Conservation (phyloP, 1,140 invertebrate species). For the Camponotus vicinus region DNA sequence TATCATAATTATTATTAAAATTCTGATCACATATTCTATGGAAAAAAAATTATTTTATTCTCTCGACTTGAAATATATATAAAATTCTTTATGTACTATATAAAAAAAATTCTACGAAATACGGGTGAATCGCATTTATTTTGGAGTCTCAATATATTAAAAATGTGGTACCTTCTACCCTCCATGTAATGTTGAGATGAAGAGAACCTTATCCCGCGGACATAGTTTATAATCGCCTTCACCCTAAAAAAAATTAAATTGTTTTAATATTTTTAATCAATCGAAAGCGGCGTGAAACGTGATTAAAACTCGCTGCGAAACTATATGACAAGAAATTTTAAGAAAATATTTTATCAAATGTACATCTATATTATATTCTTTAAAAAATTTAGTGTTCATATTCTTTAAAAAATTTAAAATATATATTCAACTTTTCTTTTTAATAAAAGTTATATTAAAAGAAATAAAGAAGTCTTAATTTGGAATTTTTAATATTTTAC, state of each 20-base stretch:
- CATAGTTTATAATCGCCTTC: conserved; percentile 88
- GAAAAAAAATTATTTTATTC: conserved; percentile 76
- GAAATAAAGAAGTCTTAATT: not conserved
- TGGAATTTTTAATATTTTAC: too few species aligned
- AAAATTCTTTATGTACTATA: conserved; percentile 22
- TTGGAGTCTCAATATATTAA: not conserved
- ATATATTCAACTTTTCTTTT: too few species aligned
- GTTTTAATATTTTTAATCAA: conserved; percentile 23
- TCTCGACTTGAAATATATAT: conserved; percentile 10
- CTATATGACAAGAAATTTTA: not conserved
- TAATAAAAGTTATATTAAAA: too few species aligned
- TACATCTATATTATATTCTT: not conserved
- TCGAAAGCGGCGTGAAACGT: not conserved
- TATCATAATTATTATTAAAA: conserved; percentile 81
- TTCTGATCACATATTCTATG: conserved; percentile 74
- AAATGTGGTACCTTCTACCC: conserved; percentile 83
- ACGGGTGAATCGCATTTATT: conserved; percentile 1
- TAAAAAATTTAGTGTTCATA: not conserved
- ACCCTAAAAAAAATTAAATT: conserved; percentile 84
- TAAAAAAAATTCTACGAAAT: not conserved
- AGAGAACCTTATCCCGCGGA: conserved; percentile 88
- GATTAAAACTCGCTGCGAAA: not conserved
- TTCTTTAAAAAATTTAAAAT: not conserved
- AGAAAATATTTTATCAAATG: not conserved
- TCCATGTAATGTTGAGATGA: conserved; percentile 92